Conservation (phyloP, 1,140 invertebrate species). For the Wiebesia pumilae region DNA sequence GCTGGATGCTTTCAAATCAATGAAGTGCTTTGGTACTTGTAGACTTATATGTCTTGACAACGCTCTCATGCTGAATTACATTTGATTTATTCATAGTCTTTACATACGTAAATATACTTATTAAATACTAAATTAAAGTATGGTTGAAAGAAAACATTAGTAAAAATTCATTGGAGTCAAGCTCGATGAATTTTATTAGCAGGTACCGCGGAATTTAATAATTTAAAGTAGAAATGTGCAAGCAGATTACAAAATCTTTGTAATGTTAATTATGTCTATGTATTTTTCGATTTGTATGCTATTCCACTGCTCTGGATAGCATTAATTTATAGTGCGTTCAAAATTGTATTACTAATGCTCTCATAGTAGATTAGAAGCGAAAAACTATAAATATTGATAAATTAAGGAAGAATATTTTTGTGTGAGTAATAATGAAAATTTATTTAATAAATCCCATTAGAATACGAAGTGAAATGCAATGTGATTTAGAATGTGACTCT, state of each 20-base stretch:
- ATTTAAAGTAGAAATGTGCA: neutral
- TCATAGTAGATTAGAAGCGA: neutral
- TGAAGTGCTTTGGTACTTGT: neutral
- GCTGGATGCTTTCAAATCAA: neutral
- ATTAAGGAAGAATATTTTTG: no score
- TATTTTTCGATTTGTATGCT: neutral
- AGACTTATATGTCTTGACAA: neutral
- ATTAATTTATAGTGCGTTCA: neutral
- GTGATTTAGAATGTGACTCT: no score
- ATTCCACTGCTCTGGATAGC: no score
- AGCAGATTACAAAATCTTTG: neutral
- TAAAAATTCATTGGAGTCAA: neutral
- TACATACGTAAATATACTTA: neutral
- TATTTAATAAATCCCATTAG: neutral
- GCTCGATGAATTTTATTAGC: neutral
- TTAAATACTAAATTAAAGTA: neutral
- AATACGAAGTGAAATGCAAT: no score
- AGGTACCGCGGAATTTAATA: neutral
- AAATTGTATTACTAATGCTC: neutral
- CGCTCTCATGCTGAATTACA: neutral
- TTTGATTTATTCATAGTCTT: neutral
- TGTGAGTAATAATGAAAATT: neutral
- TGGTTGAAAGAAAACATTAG: neutral
- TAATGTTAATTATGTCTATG: neutral
- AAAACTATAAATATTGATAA: no score